Evolutionary conservation across 2,797 vertebrate species (phyloP).

Genomic region (Ciconia nigra): DNA sequence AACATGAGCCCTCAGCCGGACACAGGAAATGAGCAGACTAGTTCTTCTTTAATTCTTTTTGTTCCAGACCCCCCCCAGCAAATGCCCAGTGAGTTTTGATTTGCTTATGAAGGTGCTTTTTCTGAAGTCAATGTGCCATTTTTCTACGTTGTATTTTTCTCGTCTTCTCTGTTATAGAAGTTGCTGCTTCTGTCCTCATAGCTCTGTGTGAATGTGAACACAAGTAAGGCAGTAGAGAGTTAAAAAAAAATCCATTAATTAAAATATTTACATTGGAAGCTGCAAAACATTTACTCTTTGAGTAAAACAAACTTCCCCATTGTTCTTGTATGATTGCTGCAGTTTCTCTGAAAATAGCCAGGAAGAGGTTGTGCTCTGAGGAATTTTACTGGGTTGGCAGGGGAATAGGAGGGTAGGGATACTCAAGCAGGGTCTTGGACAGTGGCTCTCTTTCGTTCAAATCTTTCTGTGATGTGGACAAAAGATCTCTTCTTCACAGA

Average conservation of each 20-base stretch:
- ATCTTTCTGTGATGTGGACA: background rate
- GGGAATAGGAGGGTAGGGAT: background rate
- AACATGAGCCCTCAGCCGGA: background rate
- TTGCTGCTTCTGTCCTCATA: background rate
- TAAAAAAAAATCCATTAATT: conserved; percentile 39
- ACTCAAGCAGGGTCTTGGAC: background rate
- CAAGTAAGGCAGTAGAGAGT: conserved; percentile 13
- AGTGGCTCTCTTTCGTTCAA: background rate
- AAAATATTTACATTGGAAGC: conserved; percentile 63
- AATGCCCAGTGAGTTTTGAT: background rate
- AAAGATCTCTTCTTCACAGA: background rate
- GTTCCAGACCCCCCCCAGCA: background rate
- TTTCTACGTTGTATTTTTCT: background rate
- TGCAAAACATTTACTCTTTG: conserved; percentile 54
- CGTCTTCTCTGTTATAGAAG: background rate
- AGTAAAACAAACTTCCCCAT: conserved; percentile 64
- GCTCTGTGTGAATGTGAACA: background rate
- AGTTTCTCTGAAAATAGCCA: conserved; percentile 44
- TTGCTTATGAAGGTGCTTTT: background rate
- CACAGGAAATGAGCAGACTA: background rate
- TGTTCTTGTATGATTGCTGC: conserved; percentile 43
- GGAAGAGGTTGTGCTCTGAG: conserved; percentile 38
- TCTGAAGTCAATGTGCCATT: background rate
- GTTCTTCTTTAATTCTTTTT: background rate
- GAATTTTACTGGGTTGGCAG: conserved; percentile 31